Evolutionary conservation across 1,140 invertebrate species (phyloP).

Genomic region (Penaeus vannamei): DNA sequence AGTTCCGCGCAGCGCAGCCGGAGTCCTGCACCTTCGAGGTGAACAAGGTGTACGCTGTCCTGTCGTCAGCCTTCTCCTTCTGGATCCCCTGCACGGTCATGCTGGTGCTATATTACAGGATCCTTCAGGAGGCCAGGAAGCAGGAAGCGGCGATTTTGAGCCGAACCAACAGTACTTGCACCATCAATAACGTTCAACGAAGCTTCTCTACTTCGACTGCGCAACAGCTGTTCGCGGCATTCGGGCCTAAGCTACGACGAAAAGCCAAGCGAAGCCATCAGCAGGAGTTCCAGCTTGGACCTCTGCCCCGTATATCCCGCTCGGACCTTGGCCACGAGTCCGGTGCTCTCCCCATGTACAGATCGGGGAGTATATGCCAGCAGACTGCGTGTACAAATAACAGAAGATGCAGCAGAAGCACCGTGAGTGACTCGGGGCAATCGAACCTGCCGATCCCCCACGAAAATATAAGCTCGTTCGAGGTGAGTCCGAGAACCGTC

Average conservation of each 20-base stretch:
- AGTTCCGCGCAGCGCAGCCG: constrained; percentile 79
- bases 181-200: constrained; percentile 56
- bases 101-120: constrained; percentile 94
- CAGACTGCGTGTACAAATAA: constrained; percentile 36
- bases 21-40: constrained; percentile 80
- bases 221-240: constrained; percentile 62
- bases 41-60: constrained; percentile 89
- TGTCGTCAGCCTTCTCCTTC: constrained; percentile 94
- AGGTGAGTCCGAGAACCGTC: constrained; percentile 51
- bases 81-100: constrained; percentile 96
- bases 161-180: constrained; percentile 62
- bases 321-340: constrained; percentile 40
- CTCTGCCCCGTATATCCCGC: constrained; percentile 48
- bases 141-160: constrained; percentile 80
- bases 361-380: constrained; percentile 25
- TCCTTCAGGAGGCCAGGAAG: constrained; percentile 91
- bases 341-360: background rate
- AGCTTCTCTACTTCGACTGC: constrained; percentile 52
- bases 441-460: constrained; percentile 16
- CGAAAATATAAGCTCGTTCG: constrained; percentile 41
- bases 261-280: background rate
- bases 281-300: constrained; percentile 49
- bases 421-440: constrained; percentile 42
- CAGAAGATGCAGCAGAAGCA: constrained; percentile 38
- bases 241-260: constrained; percentile 43